Evolutionary conservation across 2,797 vertebrate species (phyloP).

Genomic region (Pteronotus mesoamericanus): DNA sequence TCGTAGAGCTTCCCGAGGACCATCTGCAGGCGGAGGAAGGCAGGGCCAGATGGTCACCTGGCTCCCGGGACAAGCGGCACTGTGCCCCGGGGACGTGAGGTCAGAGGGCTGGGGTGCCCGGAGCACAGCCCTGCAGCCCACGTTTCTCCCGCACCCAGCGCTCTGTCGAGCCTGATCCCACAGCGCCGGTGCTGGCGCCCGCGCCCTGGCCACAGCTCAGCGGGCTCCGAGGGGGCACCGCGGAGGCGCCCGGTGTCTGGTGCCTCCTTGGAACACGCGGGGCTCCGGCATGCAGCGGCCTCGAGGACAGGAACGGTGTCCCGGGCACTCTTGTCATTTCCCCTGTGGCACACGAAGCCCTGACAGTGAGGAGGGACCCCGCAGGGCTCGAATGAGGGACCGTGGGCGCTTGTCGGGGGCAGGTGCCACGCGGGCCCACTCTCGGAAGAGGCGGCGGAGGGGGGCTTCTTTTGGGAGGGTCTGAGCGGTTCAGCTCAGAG

Average conservation of each 20-base stretch:
- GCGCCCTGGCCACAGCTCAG: neutral
- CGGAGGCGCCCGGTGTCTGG: neutral
- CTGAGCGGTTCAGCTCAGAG: neutral
- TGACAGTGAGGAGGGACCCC: too few relatives aligned
- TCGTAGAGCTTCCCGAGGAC: constrained; percentile 72
- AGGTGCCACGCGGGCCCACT: neutral
- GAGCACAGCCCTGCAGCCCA: accelerated
- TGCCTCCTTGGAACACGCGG: accelerated
- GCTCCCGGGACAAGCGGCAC: neutral
- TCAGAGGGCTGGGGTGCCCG: too few relatives aligned
- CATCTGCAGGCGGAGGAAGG: constrained; percentile 22
- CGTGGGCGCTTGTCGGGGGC: neutral
- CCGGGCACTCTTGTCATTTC: neutral
- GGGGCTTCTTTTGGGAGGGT: neutral
- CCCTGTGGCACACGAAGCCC: neutral
- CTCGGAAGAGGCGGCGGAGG: neutral
- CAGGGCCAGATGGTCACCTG: accelerated
- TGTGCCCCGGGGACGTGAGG: accelerated
- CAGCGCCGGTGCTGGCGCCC: accelerated
- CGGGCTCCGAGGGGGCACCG: accelerated
- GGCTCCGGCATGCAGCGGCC: accelerated
- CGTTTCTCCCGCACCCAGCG: neutral
- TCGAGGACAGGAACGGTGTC: neutral
- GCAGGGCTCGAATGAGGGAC: accelerated
- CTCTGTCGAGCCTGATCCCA: neutral